Conservation (phyloP, 35 echinoderm and acorn worm genomes). For the Amphiura filiformis region DNA sequence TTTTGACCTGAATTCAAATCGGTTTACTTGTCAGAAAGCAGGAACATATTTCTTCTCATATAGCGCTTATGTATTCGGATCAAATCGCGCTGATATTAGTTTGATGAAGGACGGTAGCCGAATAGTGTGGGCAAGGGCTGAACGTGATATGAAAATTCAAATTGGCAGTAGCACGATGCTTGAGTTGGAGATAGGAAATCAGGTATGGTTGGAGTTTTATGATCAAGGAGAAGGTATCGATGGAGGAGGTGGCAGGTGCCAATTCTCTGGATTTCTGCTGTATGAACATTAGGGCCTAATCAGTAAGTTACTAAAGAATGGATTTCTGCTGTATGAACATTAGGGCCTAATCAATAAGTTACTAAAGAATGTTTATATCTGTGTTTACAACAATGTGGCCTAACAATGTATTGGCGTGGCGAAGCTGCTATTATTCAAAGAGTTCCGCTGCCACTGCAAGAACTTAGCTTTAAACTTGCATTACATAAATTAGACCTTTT, state of each 20-base stretch:
- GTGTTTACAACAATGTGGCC: background rate
- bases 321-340: background rate
- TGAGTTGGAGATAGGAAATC: background rate
- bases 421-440: too few species aligned
- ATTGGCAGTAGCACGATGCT: background rate
- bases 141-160: background rate
- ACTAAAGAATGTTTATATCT: too few species aligned
- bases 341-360: too few species aligned
- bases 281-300: background rate
- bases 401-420: too few species aligned
- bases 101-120: background rate
- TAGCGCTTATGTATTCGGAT: background rate
- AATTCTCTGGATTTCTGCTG: background rate
- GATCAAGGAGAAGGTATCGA: background rate
- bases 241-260: background rate
- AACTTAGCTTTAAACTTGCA: too few species aligned
- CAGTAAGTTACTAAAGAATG: too few species aligned
- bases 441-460: too few species aligned
- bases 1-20: conserved; percentile 2
- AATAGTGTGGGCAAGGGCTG: background rate
- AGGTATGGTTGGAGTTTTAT: background rate
- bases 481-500: too few species aligned
- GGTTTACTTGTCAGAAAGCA: background rate
- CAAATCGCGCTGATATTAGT: background rate
- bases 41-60: background rate